These are phyloP conservation scores for Hylaeus volcanicus DNA, from an alignment of 1,140 invertebrate genomes.

Conservation along the genomic window DNA sequence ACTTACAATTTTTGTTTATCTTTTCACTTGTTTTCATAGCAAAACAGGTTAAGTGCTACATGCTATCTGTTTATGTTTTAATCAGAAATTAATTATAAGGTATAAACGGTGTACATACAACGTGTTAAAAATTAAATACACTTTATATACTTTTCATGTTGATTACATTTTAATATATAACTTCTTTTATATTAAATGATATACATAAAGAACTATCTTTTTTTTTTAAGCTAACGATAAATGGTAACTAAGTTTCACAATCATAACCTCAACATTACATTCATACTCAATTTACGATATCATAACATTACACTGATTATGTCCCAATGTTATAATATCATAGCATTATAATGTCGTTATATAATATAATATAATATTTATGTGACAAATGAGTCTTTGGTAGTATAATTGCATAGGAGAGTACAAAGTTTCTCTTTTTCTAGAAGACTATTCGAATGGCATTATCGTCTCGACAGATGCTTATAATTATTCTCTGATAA, in stretches of 20 bases:
- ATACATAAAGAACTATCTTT: slow-evolving; percentile 36
- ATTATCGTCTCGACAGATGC: neutral
- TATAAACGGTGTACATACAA: neutral
- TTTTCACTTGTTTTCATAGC: neutral
- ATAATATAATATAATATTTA: slow-evolving; percentile 3
- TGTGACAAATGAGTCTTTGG: slow-evolving; percentile 13
- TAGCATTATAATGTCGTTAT: slow-evolving; percentile 24
- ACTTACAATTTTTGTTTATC: neutral
- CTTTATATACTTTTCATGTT: slow-evolving; percentile 34
- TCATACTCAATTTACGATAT: slow-evolving; percentile 36
- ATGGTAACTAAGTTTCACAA: slow-evolving; percentile 25
- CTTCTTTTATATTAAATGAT: slow-evolving; percentile 38
- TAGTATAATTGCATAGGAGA: slow-evolving; percentile 3
- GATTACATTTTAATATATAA: slow-evolving; percentile 38
- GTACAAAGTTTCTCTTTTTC: neutral
- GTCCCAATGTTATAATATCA: slow-evolving; percentile 20
- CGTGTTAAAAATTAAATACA: slow-evolving; percentile 44
- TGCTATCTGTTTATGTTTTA: neutral
- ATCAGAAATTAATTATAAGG: neutral
- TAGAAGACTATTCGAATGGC: neutral
- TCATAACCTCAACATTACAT: slow-evolving; percentile 18
- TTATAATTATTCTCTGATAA: slow-evolving; percentile 2
- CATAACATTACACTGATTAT: slow-evolving; percentile 21
- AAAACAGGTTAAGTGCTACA: too few species aligned
- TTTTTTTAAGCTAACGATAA: slow-evolving; percentile 17